Evolutionary conservation across 2,888 invertebrate species (phyloP).

Genomic region (Heliconius erato): DNA sequence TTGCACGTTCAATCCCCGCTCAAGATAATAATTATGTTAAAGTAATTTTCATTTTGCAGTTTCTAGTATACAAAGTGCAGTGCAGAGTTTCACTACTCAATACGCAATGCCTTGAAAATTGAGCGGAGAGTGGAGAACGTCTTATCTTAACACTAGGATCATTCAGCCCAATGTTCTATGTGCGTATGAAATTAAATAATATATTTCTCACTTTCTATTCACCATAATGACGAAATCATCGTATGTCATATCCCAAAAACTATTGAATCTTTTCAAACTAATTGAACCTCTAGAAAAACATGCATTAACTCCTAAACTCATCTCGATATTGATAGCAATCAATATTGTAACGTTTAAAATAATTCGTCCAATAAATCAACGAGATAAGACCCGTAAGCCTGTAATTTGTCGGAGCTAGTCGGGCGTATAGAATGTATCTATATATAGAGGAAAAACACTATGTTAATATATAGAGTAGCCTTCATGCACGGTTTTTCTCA

Average conservation of each 20-base stretch:
- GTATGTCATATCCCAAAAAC: not conserved
- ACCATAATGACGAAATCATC: not conserved
- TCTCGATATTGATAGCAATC: slow-evolving; percentile 34
- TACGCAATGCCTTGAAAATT: too few relatives aligned
- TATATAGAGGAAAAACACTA: slow-evolving; percentile 12
- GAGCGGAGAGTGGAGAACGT: too few relatives aligned
- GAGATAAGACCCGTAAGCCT: slow-evolving; percentile 47
- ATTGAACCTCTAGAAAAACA: not conserved
- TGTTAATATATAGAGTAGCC: not conserved
- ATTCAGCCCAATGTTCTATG: too few relatives aligned
- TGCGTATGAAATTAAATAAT: not conserved
- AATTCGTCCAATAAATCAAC: slow-evolving; percentile 48
- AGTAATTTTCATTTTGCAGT: too few relatives aligned
- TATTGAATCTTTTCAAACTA: not conserved
- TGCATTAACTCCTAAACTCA: slow-evolving; percentile 2
- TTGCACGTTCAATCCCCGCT: too few relatives aligned
- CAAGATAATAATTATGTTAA: too few relatives aligned
- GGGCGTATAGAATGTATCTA: slow-evolving; percentile 16
- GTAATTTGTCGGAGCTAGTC: slow-evolving; percentile 49
- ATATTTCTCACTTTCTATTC: not conserved
- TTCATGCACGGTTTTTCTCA: not conserved
- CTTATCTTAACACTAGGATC: too few relatives aligned
- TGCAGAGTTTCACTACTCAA: too few relatives aligned
- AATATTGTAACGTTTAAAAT: slow-evolving; percentile 37
- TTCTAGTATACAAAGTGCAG: too few relatives aligned